These are phyloP conservation scores for Chrysotoxum bicinctum DNA, from an alignment of 2,888 invertebrate species.

Conservation along the genomic window DNA sequence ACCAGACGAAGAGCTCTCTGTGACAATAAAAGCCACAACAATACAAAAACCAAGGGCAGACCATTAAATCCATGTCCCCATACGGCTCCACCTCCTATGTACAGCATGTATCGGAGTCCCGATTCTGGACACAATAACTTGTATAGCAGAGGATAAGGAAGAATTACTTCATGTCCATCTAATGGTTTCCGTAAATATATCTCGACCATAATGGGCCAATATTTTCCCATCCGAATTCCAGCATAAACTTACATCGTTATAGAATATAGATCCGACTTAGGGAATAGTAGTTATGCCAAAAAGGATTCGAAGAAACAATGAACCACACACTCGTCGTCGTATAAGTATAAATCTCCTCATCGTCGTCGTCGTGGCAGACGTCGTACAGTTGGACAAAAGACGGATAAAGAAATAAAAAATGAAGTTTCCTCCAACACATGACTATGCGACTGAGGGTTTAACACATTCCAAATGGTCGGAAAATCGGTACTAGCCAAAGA, in stretches of 20 bases:
- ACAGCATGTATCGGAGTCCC: background rate
- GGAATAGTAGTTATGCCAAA: conserved; percentile 31
- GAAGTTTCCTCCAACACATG: conserved; percentile 43
- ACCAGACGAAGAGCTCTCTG: conserved; percentile 52
- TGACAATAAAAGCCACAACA: conserved; percentile 73
- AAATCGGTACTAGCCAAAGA: background rate
- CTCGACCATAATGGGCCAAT: conserved; percentile 71
- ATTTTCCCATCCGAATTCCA: conserved; percentile 67
- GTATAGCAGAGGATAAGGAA: conserved; percentile 66
- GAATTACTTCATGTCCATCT: conserved; percentile 73
- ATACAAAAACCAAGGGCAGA: conserved; percentile 70
- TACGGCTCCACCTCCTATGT: conserved; percentile 15
- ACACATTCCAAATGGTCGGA: conserved; percentile 15
- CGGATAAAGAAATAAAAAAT: conserved; percentile 51
- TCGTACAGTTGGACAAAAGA: conserved; percentile 39
- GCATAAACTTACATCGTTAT: background rate
- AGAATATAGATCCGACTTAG: background rate
- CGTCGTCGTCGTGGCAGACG: background rate
- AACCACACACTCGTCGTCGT: conserved; percentile 33
- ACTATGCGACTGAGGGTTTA: conserved; percentile 31
- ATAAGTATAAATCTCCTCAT: conserved; percentile 20
- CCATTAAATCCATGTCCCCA: conserved; percentile 69
- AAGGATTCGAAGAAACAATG: conserved; percentile 59
- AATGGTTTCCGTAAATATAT: conserved; percentile 73
- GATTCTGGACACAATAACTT: conserved; percentile 60